Evolutionary conservation across 2,888 invertebrate genomes (phyloP).

Genomic region (Euphydryas editha): DNA sequence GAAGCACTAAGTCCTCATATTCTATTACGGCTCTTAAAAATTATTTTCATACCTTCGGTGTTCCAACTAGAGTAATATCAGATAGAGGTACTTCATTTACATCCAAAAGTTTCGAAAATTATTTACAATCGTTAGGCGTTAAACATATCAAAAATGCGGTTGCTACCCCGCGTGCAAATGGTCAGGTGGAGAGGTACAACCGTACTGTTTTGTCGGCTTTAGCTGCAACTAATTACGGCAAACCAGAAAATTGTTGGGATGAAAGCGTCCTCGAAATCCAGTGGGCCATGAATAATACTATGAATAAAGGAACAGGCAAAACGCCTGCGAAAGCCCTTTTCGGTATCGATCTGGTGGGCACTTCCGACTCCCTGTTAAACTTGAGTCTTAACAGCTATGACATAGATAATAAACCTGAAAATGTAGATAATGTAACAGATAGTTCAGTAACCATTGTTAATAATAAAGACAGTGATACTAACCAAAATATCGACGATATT

Average conservation of each 20-base stretch:
- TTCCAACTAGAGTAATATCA: slow-evolving; percentile 40
- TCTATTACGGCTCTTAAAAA: background rate
- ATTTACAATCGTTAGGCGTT: slow-evolving; percentile 21
- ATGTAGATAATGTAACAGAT: too few species aligned
- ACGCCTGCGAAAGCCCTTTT: background rate
- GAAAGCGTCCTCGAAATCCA: background rate
- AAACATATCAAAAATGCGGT: slow-evolving; percentile 43
- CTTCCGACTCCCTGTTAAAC: background rate
- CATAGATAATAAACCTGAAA: background rate
- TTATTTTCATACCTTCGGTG: slow-evolving; percentile 28
- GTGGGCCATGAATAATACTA: background rate
- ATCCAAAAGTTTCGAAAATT: slow-evolving; percentile 16
- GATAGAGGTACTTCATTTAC: slow-evolving; percentile 30
- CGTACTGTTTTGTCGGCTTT: slow-evolving; percentile 38
- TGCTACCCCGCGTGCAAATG: slow-evolving; percentile 38
- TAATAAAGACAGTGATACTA: too few species aligned
- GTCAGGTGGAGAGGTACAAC: slow-evolving; percentile 41
- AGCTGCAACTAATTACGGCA: slow-evolving; percentile 18
- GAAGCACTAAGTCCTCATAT: slow-evolving; percentile 2
- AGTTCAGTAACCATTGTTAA: too few species aligned
- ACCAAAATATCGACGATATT: background rate
- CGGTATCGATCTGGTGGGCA: background rate
- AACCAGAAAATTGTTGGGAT: background rate
- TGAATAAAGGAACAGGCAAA: background rate
- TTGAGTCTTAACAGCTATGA: background rate